These are phyloP conservation scores for Caranx ignobilis DNA, from an alignment of 2,113 vertebrate genomes.

Conservation along the genomic window DNA sequence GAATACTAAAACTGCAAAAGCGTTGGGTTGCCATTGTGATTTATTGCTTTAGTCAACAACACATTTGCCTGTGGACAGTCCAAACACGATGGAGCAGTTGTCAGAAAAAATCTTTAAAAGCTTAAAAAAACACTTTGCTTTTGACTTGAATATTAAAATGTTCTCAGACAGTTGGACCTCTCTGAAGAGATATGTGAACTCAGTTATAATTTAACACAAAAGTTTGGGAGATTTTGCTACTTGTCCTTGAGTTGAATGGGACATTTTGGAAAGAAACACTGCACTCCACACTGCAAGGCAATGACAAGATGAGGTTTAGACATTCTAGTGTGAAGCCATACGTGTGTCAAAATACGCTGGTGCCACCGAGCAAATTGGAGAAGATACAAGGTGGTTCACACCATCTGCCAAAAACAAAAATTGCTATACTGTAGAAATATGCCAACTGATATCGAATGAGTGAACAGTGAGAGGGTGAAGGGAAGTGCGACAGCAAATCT, in stretches of 20 bases:
- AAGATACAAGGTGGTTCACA: background rate
- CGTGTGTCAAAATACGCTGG: background rate
- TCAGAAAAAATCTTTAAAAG: background rate
- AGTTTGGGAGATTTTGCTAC: background rate
- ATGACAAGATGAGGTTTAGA: background rate
- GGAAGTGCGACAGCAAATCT: constrained; percentile 5
- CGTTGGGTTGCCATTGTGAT: constrained; percentile 35
- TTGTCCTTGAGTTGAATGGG: background rate
- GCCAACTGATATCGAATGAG: constrained; percentile 1
- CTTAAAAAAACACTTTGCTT: too few species aligned
- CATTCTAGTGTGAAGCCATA: background rate
- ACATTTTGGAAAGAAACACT: background rate
- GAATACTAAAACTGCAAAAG: constrained; percentile 22
- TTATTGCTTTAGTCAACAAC: constrained; percentile 40
- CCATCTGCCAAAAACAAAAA: background rate
- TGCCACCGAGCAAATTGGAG: background rate
- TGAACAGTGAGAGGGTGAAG: constrained; percentile 14
- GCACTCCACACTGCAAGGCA: background rate
- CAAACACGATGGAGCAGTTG: background rate
- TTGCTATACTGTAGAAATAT: constrained; percentile 9
- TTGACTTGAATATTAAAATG: too few species aligned
- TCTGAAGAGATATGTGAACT: background rate
- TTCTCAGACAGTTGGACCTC: too few species aligned
- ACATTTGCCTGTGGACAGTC: constrained; percentile 32
- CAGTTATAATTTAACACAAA: background rate